Percentiles rank a stretch among this genome's conserved stretches.
Conservation (phyloP, 2,888 invertebrate genomes). For the Callosobruchus maculatus region DNA sequence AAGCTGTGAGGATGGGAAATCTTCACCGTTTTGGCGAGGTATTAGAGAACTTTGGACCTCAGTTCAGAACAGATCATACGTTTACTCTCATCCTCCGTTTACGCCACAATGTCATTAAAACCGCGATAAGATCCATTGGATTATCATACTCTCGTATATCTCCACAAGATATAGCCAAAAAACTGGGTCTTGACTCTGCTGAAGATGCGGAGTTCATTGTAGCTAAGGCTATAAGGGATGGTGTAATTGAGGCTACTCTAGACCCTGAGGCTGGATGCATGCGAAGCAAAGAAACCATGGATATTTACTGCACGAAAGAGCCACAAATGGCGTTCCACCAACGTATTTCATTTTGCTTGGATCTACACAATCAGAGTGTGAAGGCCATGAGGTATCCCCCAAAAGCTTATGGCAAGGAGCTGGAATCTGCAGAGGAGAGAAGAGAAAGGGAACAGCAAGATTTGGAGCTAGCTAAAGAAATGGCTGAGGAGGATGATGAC, state of each 20-base stretch:
- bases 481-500: constrained; percentile 99
- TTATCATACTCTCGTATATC: constrained; percentile 95
- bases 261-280: constrained; percentile 95
- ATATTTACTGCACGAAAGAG: constrained; percentile 94
- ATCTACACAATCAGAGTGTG: constrained; percentile 97
- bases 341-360: constrained; percentile 94
- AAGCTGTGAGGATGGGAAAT: constrained; percentile 94
- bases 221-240: constrained; percentile 95
- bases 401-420: constrained; percentile 95
- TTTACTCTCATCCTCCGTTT: constrained; percentile 93
- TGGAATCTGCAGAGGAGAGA: constrained; percentile 95
- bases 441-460: constrained; percentile 97
- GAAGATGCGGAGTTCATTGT: constrained; percentile 99
- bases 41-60: constrained; percentile 82
- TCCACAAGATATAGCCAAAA: constrained; percentile 89
- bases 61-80: constrained; percentile 92
- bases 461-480: constrained; percentile 97
- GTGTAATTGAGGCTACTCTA: constrained; percentile 95
- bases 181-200: constrained; percentile 88
- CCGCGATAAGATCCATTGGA: constrained; percentile 94
- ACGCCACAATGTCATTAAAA: constrained; percentile 98
- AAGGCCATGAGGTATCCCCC: constrained; percentile 99
- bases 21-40: constrained; percentile 92
- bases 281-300: constrained; percentile 95
- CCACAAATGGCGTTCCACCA: constrained; percentile 96